A percentile compares a stretch with the other conserved stretches of the same genome.
Evolutionary conservation across 1,140 invertebrate genomes (phyloP).

Genomic region (Scylla paramamosain): DNA sequence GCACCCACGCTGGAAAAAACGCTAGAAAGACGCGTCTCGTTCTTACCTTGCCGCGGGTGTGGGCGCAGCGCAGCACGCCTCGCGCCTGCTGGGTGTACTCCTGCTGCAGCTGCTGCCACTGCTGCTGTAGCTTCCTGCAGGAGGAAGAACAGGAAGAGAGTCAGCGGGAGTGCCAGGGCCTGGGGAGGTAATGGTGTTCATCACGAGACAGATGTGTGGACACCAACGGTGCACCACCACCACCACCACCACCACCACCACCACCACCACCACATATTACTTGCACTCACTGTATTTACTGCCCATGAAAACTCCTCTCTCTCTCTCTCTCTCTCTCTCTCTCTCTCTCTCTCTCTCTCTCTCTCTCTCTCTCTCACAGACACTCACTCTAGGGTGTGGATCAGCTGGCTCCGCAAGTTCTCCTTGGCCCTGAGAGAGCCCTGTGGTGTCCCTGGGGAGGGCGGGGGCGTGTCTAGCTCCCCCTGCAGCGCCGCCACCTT

Average conservation of each 20-base stretch:
- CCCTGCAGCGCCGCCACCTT: conserved; percentile 57
- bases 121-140: conserved; percentile 86
- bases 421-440: conserved; percentile 68
- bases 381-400: conserved; percentile 68
- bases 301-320: not conserved
- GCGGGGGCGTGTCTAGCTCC: conserved; percentile 47
- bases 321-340: not conserved
- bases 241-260: too few relatives aligned
- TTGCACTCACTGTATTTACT: not conserved
- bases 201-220: not conserved
- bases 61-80: conserved; percentile 84
- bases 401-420: conserved; percentile 60
- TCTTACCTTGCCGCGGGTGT: conserved; percentile 86
- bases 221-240: not conserved
- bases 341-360: not conserved
- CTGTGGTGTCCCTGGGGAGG: not conserved
- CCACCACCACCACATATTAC: not conserved
- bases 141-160: not conserved
- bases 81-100: conserved; percentile 86
- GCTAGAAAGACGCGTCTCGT: not conserved
- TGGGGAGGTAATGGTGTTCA: not conserved
- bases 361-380: not conserved
- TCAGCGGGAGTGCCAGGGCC: not conserved
- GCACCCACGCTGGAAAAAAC: too few relatives aligned
- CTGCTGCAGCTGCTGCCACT: conserved; percentile 87